These are phyloP conservation scores for Cosmia pyralina DNA, from an alignment of 2,888 invertebrate species.

Conservation along the genomic window DNA sequence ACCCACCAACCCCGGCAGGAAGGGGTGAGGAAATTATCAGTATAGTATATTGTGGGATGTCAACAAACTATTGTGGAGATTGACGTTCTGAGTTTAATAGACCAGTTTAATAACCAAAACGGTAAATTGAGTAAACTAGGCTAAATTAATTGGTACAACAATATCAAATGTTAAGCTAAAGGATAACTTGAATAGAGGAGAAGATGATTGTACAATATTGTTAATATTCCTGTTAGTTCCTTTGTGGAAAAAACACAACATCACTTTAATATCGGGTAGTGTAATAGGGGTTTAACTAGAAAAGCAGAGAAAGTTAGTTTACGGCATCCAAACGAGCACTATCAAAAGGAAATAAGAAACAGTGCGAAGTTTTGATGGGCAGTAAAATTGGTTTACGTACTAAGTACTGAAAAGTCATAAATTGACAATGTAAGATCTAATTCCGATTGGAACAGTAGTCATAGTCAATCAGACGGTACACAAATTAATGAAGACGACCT, in stretches of 20 bases:
- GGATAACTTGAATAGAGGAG: constrained; percentile 5
- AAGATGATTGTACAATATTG: constrained; percentile 12
- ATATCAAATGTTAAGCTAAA: not conserved
- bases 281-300: not conserved
- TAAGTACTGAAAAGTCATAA: constrained; percentile 21
- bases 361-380: constrained; percentile 34
- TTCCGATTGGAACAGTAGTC: constrained; percentile 5
- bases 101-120: constrained; percentile 3
- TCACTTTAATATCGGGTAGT: too few species aligned
- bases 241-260: not conserved
- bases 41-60: constrained; percentile 21
- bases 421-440: constrained; percentile 19
- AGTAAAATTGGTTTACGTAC: constrained; percentile 37
- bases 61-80: constrained; percentile 10
- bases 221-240: constrained; percentile 4
- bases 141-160: constrained; percentile 18
- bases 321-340: constrained; percentile 14
- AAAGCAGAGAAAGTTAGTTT: constrained; percentile 8
- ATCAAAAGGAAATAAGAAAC: constrained; percentile 28
- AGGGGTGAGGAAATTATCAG: constrained; percentile 43
- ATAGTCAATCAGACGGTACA: constrained; percentile 5
- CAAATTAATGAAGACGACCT: constrained; percentile 43
- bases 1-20: constrained; percentile 43
- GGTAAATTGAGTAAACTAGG: not conserved
- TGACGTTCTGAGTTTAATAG: too few species aligned